Evolutionary conservation across 2,888 invertebrate species (phyloP).

Genomic region (Hybos culiciformis): DNA sequence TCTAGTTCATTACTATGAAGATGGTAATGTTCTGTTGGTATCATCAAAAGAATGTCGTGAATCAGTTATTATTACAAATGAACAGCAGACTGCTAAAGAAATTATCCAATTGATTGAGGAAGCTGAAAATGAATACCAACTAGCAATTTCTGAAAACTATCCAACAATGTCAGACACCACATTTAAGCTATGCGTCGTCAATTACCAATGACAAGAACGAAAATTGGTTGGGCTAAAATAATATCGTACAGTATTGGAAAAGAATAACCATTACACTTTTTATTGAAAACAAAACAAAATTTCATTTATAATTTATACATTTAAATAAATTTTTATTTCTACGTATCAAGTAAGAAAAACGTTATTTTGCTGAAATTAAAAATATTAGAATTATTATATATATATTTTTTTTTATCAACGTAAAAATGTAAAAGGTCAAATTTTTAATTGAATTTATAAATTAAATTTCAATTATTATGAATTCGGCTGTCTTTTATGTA

Average conservation of each 20-base stretch:
- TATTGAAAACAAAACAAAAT: too few species aligned
- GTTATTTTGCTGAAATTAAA: too few species aligned
- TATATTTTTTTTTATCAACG: too few species aligned
- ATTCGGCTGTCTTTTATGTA: too few species aligned
- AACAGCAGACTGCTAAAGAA: constrained; percentile 82
- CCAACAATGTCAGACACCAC: constrained; percentile 99
- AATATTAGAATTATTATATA: too few species aligned
- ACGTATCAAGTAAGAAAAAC: too few species aligned
- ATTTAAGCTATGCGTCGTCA: constrained; percentile 93
- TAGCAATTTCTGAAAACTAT: constrained; percentile 92
- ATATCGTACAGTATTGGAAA: constrained; percentile 95
- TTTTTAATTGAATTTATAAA: too few species aligned
- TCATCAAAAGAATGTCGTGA: constrained; percentile 93
- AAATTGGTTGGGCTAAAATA: constrained; percentile 99
- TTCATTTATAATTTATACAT: too few species aligned
- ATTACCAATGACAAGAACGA: constrained; percentile 95
- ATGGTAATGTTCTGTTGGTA: constrained; percentile 97
- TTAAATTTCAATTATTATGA: too few species aligned
- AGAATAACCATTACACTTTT: too few species aligned
- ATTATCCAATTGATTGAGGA: constrained; percentile 78
- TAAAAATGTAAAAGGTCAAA: too few species aligned
- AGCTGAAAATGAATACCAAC: constrained; percentile 91
- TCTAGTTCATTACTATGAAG: constrained; percentile 93
- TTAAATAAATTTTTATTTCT: too few species aligned
- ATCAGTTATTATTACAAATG: constrained; percentile 55